Conservation (phyloP, 2,797 vertebrate species). For the Falco concolor region DNA sequence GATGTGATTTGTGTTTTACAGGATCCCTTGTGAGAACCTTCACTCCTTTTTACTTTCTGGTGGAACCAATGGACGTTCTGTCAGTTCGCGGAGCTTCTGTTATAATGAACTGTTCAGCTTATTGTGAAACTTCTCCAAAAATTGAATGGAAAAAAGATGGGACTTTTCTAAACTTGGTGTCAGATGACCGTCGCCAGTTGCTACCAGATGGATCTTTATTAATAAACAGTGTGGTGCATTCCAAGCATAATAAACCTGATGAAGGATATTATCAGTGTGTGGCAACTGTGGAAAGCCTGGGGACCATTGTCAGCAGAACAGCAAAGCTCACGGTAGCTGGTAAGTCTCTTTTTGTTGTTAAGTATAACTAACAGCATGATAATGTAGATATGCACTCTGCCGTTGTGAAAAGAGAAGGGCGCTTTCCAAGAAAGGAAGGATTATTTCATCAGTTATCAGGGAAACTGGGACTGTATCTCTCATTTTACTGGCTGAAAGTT, state of each 20-base stretch:
- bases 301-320: conserved; percentile 90
- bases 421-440: not conserved
- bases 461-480: not conserved
- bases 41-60: conserved; percentile 90
- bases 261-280: conserved; percentile 96
- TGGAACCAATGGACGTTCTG: conserved; percentile 87
- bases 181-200: conserved; percentile 88
- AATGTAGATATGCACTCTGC: fast-evolving
- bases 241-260: conserved; percentile 96
- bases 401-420: not conserved
- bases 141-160: conserved; percentile 98
- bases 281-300: conserved; percentile 90
- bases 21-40: conserved; percentile 83
- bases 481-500: not conserved
- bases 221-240: conserved; percentile 88
- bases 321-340: conserved; percentile 90
- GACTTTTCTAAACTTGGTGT: conserved; percentile 87
- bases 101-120: conserved; percentile 89
- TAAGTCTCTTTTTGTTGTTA: conserved; percentile 51
- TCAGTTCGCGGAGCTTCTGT: conserved; percentile 82
- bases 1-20: conserved; percentile 40
- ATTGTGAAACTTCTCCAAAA: conserved; percentile 77
- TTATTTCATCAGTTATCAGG: not conserved
- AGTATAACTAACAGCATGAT: no score
- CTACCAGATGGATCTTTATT: conserved; percentile 88